phyloP scores from a whole-genome alignment of 92 coral and sea anemone genomes.

The Pocillopora grandis region DNA sequence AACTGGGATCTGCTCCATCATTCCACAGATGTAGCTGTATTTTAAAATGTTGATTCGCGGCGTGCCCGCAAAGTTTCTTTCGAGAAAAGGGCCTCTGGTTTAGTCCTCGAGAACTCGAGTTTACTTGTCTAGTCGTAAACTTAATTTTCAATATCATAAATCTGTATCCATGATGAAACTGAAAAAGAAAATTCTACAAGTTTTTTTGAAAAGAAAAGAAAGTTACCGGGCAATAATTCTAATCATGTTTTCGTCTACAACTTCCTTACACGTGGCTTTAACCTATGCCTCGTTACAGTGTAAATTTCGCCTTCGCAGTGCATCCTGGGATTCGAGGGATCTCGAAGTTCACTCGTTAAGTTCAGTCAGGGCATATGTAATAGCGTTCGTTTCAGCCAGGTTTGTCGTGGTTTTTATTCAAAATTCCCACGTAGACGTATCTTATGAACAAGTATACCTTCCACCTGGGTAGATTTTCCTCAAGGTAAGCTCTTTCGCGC shows the following conservation, averaged over 20 bases:
- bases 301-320: background rate
- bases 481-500: slow-evolving; percentile 34
- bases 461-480: background rate
- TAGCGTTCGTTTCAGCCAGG: background rate
- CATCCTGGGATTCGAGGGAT: slow-evolving; percentile 50
- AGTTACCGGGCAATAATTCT: background rate
- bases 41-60: too few relatives aligned
- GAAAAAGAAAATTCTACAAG: background rate
- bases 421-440: background rate
- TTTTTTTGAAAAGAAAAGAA: background rate
- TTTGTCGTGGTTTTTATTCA: background rate
- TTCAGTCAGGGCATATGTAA: slow-evolving; percentile 5
- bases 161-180: background rate
- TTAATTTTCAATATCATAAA: too few relatives aligned
- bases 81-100: too few relatives aligned
- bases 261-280: slow-evolving; percentile 30
- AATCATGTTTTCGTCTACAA: background rate
- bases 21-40: too few relatives aligned
- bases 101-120: too few relatives aligned
- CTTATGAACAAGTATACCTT: slow-evolving; percentile 1
- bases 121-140: too few relatives aligned
- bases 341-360: slow-evolving; percentile 44
- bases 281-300: slow-evolving; percentile 28
- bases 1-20: too few relatives aligned
- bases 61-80: too few relatives aligned